Percentiles rank a stretch among this genome's conserved stretches.
Conservation (phyloP, 2,113 vertebrate species). For the Sinosuthora webbiana region DNA sequence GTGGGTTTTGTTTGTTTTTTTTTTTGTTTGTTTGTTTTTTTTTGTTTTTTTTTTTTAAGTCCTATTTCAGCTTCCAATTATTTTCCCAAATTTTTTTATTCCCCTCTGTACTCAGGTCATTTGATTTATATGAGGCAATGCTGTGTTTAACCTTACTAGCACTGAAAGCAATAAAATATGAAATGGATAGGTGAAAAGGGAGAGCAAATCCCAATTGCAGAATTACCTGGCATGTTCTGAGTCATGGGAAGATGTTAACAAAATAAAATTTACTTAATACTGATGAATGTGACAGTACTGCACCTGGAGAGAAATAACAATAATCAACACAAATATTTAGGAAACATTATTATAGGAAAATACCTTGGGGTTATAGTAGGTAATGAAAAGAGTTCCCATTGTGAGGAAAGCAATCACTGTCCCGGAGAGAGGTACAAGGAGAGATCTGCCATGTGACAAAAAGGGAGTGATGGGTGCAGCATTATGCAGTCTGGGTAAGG, state of each 20-base stretch:
- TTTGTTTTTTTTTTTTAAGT: not conserved
- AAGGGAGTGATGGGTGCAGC: not conserved
- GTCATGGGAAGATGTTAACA: not conserved
- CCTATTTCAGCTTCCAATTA: not conserved
- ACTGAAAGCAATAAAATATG: not conserved
- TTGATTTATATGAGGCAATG: not conserved
- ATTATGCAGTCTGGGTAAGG: not conserved
- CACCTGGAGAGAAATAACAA: not conserved
- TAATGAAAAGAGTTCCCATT: not conserved
- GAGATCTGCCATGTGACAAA: not conserved
- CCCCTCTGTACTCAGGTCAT: not conserved
- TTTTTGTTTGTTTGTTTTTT: not conserved
- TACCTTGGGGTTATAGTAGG: not conserved
- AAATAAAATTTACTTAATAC: slow-evolving; percentile 23
- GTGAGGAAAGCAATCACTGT: not conserved
- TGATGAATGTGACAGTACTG: slow-evolving; percentile 10
- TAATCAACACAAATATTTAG: slow-evolving; percentile 15
- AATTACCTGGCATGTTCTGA: not conserved
- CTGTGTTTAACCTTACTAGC: not conserved
- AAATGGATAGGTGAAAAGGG: not conserved
- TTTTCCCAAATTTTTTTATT: not conserved
- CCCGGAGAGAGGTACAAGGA: not conserved
- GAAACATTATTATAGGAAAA: not conserved
- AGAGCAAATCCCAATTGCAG: not conserved
- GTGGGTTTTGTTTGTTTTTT: not conserved